Evolutionary conservation across 2,888 invertebrate species (phyloP).

Genomic region (Clunio marinus): DNA sequence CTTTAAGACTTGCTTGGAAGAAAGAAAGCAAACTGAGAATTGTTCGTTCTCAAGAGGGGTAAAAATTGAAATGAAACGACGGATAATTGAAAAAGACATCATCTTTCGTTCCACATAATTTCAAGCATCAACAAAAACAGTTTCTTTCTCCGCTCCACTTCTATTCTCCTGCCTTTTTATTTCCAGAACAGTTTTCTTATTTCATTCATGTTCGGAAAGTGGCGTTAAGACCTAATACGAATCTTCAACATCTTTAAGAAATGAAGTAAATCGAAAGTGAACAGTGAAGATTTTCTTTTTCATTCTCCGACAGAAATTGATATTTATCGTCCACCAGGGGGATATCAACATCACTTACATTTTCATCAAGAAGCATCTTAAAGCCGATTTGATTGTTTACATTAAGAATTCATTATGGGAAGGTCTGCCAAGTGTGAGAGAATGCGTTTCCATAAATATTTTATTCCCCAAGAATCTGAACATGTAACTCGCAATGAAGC

Average conservation of each 20-base stretch:
- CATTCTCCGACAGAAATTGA: slow-evolving; percentile 17
- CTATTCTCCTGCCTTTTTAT: not conserved
- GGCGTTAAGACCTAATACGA: no score
- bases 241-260: not conserved
- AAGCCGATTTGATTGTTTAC: slow-evolving; percentile 15
- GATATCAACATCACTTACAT: not conserved
- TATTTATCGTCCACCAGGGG: slow-evolving; percentile 26
- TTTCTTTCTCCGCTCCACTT: not conserved
- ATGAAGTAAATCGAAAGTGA: no score
- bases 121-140: slow-evolving; percentile 31
- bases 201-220: no score
- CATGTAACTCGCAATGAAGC: not conserved
- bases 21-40: no score
- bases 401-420: slow-evolving; percentile 21
- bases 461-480: not conserved
- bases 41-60: slow-evolving; percentile 29
- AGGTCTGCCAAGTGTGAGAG: slow-evolving; percentile 3
- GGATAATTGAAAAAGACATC: slow-evolving; percentile 34
- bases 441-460: slow-evolving; percentile 7
- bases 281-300: not conserved
- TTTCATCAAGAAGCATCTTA: not conserved
- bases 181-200: no score
- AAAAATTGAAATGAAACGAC: slow-evolving; percentile 29
- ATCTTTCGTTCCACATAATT: slow-evolving; percentile 37
- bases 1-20: not conserved